phyloP scores from a whole-genome alignment of 2,113 vertebrate genomes.

The Progne subis region DNA sequence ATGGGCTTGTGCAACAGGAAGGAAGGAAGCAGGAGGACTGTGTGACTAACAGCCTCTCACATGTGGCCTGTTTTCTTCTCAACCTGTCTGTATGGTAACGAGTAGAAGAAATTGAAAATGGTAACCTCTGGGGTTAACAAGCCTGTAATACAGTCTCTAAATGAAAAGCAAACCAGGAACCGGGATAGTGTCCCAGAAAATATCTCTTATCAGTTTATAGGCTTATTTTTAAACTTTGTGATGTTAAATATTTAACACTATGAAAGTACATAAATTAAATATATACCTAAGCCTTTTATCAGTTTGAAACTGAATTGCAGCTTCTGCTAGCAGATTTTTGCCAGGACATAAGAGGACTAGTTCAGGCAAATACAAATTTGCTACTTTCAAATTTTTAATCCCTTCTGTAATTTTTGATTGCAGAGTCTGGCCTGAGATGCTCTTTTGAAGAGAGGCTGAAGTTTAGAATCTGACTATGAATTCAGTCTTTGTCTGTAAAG shows the following conservation, averaged over 20 bases:
- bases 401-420: background rate
- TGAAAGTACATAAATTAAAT: background rate
- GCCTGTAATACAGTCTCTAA: background rate
- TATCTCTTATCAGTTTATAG: background rate
- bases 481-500: background rate
- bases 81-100: background rate
- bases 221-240: background rate
- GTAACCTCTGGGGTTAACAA: background rate
- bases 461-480: background rate
- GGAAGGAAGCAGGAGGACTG: background rate
- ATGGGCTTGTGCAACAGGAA: background rate
- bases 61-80: background rate
- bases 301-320: background rate
- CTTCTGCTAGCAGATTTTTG: background rate
- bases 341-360: background rate
- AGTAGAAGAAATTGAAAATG: background rate
- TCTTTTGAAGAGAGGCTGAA: background rate
- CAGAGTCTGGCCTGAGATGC: background rate
- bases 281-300: background rate
- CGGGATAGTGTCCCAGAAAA: background rate
- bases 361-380: background rate
- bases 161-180: background rate
- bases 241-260: background rate
- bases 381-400: background rate
- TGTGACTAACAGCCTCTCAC: background rate